Evolutionary conservation across 2,888 invertebrate genomes (phyloP), one percentile per base, ranked within the genome.

Genomic region (Caenorhabditis panamensis): DNA sequence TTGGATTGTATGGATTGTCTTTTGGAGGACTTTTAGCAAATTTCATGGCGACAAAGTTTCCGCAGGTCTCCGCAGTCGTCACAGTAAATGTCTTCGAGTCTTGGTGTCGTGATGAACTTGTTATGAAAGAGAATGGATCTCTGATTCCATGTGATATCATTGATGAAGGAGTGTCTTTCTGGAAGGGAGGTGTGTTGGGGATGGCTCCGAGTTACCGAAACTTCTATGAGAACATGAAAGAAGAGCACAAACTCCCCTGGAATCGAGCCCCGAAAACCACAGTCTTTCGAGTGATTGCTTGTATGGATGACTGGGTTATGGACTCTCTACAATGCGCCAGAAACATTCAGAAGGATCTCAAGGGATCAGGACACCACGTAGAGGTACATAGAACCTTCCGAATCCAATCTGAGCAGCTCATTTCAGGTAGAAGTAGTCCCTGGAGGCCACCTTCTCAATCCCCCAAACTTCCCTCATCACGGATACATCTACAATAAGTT

Each of bases 361-460:
- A 11, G 9, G 18, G 11, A 18, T 2, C n/a, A 3, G 47, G 47
- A 18, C n/a, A 47, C 9, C n/a, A 2, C 1, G 47, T 47, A 9
- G 47, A 47, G 47, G 47, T 47, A 9, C 2, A 18, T 5, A 47
- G n/a, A 2, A 16, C 41, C 36, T 41, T 16, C 16, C 5, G 9
- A 13, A 41, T 41, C 13, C n/a, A n/a, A n/a, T n/a, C n/a, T n/a
- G n/a, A n/a, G n/a, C n/a, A n/a, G n/a, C n/a, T n/a, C n/a, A 41
- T 47, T 47, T n/a, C 28, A 26, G 28, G 28, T 54, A 5, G 28
- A 54, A 11, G 47, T 69, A 6, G 54, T 76, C 0, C 61, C 64
- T 5, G 82, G 79, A n/a, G 83, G 83, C 2, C 83, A 84, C 53
- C 47, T 79, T 13, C 71, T 84, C 51, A 69, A 77, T 18, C 82